Percentiles rank a stretch among this genome's conserved stretches.
These are phyloP conservation scores for Philaethria dido DNA, from an alignment of 2,888 invertebrate species.

Conservation along the genomic window DNA sequence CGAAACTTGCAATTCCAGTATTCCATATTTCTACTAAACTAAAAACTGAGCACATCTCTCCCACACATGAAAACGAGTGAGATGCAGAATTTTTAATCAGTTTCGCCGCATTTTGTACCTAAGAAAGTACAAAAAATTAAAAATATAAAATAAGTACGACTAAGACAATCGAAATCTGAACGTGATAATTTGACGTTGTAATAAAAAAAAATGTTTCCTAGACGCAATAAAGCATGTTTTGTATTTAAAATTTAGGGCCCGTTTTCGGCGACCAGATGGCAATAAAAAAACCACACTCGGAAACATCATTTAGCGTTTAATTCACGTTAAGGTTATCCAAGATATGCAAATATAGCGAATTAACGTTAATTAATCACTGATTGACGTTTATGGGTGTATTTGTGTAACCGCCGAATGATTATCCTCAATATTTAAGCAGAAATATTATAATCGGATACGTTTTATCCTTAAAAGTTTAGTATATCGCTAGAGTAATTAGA, in stretches of 20 bases:
- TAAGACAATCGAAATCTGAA: conserved; percentile 20
- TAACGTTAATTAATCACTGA: background rate
- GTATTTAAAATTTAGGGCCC: conserved; percentile 28
- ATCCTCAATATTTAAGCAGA: conserved; percentile 10
- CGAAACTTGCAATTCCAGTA: no score
- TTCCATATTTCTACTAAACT: background rate
- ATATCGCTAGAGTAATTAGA: conserved; percentile 23
- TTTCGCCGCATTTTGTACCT: conserved; percentile 43
- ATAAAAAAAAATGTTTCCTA: conserved; percentile 36
- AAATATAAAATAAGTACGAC: conserved; percentile 26
- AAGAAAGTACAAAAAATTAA: conserved; percentile 43
- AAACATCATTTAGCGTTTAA: background rate
- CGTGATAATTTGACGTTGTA: conserved; percentile 16
- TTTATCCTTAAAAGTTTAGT: conserved; percentile 4
- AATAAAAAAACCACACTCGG: background rate
- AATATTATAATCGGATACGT: conserved; percentile 5
- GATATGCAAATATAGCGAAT: background rate
- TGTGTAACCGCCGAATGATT: background rate
- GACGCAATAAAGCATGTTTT: conserved; percentile 37
- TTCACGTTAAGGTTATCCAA: background rate
- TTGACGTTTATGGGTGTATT: background rate
- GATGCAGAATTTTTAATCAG: conserved; percentile 26
- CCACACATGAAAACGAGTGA: conserved; percentile 30
- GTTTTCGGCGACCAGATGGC: conserved; percentile 18
- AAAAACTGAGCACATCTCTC: conserved; percentile 28